phyloP scores from a whole-genome alignment of 2,113 vertebrate species.

The Ictalurus furcatus region DNA sequence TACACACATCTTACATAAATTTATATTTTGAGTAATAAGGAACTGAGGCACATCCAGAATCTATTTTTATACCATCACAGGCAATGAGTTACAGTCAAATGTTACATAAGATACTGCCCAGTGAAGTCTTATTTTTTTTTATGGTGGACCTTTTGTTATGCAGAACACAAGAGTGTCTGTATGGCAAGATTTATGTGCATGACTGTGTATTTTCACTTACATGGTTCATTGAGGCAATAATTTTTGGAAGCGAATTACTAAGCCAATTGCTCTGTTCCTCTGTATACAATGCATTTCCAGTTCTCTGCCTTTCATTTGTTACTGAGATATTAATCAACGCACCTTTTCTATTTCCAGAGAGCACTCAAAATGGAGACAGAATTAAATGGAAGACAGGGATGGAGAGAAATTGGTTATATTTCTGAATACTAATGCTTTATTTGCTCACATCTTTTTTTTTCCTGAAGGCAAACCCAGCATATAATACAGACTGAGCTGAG shows the following conservation, averaged over 20 bases:
- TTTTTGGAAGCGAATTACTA: not conserved
- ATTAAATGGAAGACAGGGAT: not conserved
- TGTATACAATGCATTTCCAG: not conserved
- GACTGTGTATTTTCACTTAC: not conserved
- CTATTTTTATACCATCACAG: not conserved
- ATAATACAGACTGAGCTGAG: constrained; percentile 9
- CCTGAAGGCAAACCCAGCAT: not conserved
- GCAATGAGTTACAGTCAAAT: not conserved
- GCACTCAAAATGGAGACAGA: not conserved
- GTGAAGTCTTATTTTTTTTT: not conserved
- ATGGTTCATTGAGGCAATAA: not conserved
- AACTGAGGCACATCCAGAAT: not conserved
- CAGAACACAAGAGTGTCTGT: not conserved
- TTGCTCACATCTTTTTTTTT: not conserved
- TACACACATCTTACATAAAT: not conserved
- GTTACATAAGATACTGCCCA: not conserved
- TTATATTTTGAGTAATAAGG: not conserved
- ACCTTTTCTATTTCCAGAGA: not conserved
- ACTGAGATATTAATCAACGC: not conserved
- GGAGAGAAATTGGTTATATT: not conserved
- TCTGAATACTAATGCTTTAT: not conserved
- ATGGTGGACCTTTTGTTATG: not conserved
- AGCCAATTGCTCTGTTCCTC: not conserved
- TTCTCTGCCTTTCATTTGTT: constrained; percentile 4
- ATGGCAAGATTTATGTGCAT: not conserved